Conservation (phyloP, 2,113 vertebrate genomes). For the Sminthopsis crassicaudata region DNA sequence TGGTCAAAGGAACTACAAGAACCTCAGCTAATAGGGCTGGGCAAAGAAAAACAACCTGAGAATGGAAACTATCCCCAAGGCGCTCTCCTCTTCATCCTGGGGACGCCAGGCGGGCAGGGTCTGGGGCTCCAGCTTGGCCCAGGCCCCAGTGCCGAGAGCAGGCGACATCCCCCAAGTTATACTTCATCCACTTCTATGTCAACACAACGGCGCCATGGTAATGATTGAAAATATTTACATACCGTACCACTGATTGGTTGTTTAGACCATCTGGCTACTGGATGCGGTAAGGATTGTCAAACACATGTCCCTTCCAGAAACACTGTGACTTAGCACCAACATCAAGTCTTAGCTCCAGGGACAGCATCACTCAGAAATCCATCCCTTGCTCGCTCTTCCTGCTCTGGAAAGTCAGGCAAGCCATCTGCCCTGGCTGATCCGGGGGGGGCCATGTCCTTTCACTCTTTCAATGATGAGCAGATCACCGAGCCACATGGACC, state of each 20-base stretch:
- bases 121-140: constrained; percentile 54
- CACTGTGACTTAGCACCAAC: neutral
- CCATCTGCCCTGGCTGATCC: neutral
- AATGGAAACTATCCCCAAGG: neutral
- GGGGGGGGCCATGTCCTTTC: neutral
- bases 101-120: neutral
- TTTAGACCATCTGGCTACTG: constrained; percentile 82
- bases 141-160: constrained; percentile 66
- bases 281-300: constrained; percentile 65
- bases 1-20: neutral
- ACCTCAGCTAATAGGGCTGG: neutral
- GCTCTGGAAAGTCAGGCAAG: neutral
- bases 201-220: constrained; percentile 71
- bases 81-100: neutral
- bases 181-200: constrained; percentile 73
- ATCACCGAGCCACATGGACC: neutral
- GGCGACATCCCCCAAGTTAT: constrained; percentile 66
- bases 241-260: constrained; percentile 72
- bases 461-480: neutral
- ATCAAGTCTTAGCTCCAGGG: rapidly evolving
- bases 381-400: neutral
- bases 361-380: neutral
- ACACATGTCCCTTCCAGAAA: constrained; percentile 45
- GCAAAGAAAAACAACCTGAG: neutral
- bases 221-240: constrained; percentile 83